Conservation (phyloP, 2,888 invertebrate species). For the Tortricodes alternella region DNA sequence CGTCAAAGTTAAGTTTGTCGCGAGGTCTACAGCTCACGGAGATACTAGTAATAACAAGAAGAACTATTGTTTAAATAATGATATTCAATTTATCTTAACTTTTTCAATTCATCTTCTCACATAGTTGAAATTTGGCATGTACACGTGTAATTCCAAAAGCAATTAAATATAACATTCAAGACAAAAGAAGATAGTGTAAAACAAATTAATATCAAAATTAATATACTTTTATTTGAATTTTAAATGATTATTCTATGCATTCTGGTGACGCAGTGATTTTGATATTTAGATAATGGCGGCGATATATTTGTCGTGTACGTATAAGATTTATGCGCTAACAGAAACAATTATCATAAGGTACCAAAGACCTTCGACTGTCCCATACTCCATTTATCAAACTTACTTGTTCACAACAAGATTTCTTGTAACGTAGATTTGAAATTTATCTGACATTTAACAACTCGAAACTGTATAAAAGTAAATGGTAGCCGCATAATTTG, state of each 20-base stretch:
- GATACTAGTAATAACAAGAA: too few species aligned
- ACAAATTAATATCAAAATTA: too few species aligned
- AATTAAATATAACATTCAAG: too few species aligned
- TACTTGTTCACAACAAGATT: conserved; percentile 21
- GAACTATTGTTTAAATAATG: too few species aligned
- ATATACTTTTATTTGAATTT: neutral
- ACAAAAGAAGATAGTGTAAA: too few species aligned
- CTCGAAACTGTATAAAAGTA: conserved; percentile 55
- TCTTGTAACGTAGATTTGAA: conserved; percentile 21
- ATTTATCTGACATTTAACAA: conserved; percentile 40
- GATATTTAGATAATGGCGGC: neutral
- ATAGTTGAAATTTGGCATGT: too few species aligned
- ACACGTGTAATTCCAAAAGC: too few species aligned
- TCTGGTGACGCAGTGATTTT: neutral
- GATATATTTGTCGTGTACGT: neutral
- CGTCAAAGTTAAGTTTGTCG: too few species aligned
- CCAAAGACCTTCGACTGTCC: conserved; percentile 8
- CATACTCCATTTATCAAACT: conserved; percentile 24
- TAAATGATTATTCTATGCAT: too few species aligned
- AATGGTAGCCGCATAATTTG: conserved; percentile 71
- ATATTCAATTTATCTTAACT: too few species aligned
- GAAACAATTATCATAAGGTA: conserved; percentile 15
- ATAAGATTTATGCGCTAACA: conserved; percentile 1
- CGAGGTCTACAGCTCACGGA: too few species aligned
- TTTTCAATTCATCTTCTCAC: too few species aligned